Percentiles rank a stretch among this genome's conserved stretches.
phyloP scores from a whole-genome alignment of 2,113 vertebrate species.

The Paradisaea rubra region DNA sequence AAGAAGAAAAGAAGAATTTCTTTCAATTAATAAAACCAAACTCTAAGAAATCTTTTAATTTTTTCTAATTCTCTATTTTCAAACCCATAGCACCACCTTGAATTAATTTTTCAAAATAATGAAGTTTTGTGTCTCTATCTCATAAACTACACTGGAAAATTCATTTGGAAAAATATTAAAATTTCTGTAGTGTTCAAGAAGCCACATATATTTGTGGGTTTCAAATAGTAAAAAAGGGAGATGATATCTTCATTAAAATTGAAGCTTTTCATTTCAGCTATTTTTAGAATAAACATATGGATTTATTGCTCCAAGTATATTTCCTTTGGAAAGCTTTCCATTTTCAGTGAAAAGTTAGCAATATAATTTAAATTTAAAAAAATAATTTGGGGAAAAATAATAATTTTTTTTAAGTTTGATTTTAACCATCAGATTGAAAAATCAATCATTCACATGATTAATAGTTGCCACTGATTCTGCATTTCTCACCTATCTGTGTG shows the following conservation, averaged over 20 bases:
- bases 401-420: not conserved
- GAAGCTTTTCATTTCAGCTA: not conserved
- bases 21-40: not conserved
- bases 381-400: not conserved
- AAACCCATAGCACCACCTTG: not conserved
- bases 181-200: not conserved
- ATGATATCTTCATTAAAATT: not conserved
- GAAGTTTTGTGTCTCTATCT: not conserved
- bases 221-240: not conserved
- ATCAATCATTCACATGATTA: not conserved
- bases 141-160: not conserved
- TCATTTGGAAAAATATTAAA: not conserved
- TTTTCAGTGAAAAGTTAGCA: not conserved
- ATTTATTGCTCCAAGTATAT: not conserved
- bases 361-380: not conserved
- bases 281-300: not conserved
- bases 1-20: not conserved
- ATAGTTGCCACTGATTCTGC: not conserved
- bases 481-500: not conserved
- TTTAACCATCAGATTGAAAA: not conserved
- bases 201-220: not conserved
- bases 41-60: not conserved
- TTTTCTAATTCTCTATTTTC: not conserved
- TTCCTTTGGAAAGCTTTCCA: not conserved
- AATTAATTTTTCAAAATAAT: not conserved